Evolutionary conservation across 1,140 invertebrate species (phyloP).

Genomic region (Drosophila nasuta): DNA sequence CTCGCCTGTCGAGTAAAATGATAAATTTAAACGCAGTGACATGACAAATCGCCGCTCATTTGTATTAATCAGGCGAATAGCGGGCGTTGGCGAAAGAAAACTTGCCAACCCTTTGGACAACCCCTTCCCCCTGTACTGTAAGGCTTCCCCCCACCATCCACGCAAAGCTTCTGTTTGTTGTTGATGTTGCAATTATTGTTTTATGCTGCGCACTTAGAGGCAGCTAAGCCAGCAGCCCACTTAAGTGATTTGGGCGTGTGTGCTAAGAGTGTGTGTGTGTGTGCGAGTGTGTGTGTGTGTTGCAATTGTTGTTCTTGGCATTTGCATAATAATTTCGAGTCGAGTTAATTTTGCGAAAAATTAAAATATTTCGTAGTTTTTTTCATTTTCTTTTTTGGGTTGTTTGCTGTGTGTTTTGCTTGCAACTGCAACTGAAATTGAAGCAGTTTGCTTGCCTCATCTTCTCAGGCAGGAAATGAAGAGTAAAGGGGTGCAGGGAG

Average conservation of each 20-base stretch:
- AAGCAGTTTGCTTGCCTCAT: background rate
- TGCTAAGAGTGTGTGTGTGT: slow-evolving; percentile 7
- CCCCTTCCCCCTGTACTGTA: background rate
- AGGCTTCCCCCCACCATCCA: background rate
- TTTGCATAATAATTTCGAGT: slow-evolving; percentile 71
- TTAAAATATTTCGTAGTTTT: slow-evolving; percentile 52
- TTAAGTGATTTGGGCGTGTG: slow-evolving; percentile 51
- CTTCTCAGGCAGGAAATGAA: background rate
- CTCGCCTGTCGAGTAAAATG: slow-evolving; percentile 77
- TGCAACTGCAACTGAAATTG: slow-evolving; percentile 46
- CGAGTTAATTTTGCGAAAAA: slow-evolving; percentile 80
- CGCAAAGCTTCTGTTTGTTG: slow-evolving; percentile 26
- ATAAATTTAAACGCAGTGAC: slow-evolving; percentile 83
- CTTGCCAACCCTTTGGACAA: slow-evolving; percentile 45
- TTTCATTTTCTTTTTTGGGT: slow-evolving; percentile 23
- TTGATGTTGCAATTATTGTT: slow-evolving; percentile 83
- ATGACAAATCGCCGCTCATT: slow-evolving; percentile 83
- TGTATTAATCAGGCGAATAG: slow-evolving; percentile 79
- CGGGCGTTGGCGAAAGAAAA: slow-evolving; percentile 17
- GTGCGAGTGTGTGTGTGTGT: slow-evolving; percentile 15
- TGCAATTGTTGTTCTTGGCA: slow-evolving; percentile 48
- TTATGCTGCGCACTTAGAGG: slow-evolving; percentile 57
- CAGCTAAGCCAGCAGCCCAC: slow-evolving; percentile 46
- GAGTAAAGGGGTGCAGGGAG: background rate
- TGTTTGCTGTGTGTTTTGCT: slow-evolving; percentile 21